Evolutionary conservation across 92 coral and sea anemone species (phyloP).

Genomic region (Phenganax marumi): DNA sequence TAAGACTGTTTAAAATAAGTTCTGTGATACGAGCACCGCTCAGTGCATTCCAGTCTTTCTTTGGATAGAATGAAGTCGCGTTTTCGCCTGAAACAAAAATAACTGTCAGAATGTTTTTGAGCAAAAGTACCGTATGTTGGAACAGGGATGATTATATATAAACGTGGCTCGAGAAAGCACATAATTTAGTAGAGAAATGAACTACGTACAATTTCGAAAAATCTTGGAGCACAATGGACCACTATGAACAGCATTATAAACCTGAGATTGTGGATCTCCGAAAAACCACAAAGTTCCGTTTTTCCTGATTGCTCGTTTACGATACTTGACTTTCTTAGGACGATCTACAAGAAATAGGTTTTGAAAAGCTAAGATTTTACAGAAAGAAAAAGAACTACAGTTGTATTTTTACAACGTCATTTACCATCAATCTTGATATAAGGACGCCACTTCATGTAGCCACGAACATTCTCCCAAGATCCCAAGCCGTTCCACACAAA

Average conservation of each 20-base stretch:
- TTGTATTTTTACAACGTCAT: too few relatives aligned
- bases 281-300: conserved; percentile 41
- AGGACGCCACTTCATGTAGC: conserved; percentile 33
- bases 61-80: neutral
- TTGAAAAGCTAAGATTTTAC: neutral
- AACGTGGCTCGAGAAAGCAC: neutral
- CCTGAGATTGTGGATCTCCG: conserved; percentile 19
- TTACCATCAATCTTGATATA: conserved; percentile 42
- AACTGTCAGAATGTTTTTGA: too few relatives aligned
- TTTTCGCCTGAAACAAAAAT: conserved; percentile 25
- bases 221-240: conserved; percentile 30
- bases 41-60: conserved; percentile 1
- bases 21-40: conserved; percentile 12
- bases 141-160: neutral
- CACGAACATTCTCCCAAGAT: conserved; percentile 63
- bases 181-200: neutral
- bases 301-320: conserved; percentile 33
- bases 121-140: too few relatives aligned
- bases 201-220: conserved; percentile 24
- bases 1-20: conserved; percentile 21
- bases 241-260: conserved; percentile 10
- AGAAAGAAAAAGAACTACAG: too few relatives aligned
- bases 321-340: conserved; percentile 25
- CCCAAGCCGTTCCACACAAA: conserved; percentile 87
- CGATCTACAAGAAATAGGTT: conserved; percentile 11